Evolutionary conservation across 1,140 invertebrate genomes (phyloP), one percentile per base, ranked within the genome.

Genomic region (Drosophila gunungcola): DNA sequence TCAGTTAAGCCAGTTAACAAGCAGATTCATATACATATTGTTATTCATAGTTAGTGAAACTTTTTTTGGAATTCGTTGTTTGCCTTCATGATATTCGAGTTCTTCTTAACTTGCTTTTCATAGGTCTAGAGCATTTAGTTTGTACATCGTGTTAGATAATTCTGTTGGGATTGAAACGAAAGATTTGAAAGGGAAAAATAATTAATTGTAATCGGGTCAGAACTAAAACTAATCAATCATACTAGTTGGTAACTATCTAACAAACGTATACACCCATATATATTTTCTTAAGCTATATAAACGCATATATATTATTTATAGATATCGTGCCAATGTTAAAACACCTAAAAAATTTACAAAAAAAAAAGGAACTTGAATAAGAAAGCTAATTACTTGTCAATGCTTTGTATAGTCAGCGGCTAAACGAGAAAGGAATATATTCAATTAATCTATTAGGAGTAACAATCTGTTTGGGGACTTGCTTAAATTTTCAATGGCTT

Each of bases 271-370:
- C 51, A 55, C 42, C 57, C 16, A 62, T 42, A 73, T 62, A 63
- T 45, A 78, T 80, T 68, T 79, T 67, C 41, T 42, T 60, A 73
- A 39, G 67, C 54, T 60, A 73, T 72, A 51, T 42, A 62, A 56
- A 39, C 57, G 72, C 72, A 53, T 73, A 78, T 34, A 58, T 80
- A 62, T 63, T 80, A 80, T 46, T 43, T 84, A 85, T 79, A 82
- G 63, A 73, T 83, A 86, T 88, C 70, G 83, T 86, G 83, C 83
- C 83, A 86, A 86, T 86, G 83, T 88, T 88, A 73, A 80, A 81
- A 65, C 48, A 70, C 48, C 64, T 56, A 46, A 49, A 43, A 63
- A 27, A 5, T 46, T 32, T 7, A 21, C 42, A 63, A 32, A 48
- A 64, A 75, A 78, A 70, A 34, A 48, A 56, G 46, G 49, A 51